Conservation (phyloP, 2,797 vertebrate genomes). For the Pipistrellus pygmaeus region DNA sequence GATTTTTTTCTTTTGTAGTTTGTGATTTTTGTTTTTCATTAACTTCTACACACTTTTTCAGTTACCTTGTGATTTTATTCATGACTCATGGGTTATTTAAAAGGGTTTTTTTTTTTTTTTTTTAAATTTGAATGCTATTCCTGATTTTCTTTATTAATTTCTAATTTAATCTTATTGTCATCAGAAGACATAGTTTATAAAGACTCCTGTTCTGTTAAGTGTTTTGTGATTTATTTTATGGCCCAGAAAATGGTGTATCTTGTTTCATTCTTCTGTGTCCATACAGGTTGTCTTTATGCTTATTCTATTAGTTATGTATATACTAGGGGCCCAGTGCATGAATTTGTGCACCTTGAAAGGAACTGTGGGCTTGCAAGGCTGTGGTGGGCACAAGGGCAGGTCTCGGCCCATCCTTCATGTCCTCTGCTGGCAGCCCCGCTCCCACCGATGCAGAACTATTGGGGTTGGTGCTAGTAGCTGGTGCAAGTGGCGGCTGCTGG, state of each 20-base stretch:
- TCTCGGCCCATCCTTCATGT: no score
- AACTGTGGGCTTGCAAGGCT: no score
- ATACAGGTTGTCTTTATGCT: background rate
- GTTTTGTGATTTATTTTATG: background rate
- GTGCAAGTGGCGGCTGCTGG: no score
- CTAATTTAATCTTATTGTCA: background rate
- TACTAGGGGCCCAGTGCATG: no score
- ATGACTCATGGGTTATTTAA: background rate
- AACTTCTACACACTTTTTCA: background rate
- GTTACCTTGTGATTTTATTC: background rate
- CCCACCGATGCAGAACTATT: rapidly evolving
- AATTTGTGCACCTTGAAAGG: no score
- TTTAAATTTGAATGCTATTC: conserved; percentile 4
- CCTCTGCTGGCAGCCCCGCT: no score
- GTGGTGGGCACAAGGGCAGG: no score
- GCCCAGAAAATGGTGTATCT: background rate
- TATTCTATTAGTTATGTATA: background rate
- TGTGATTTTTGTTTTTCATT: background rate
- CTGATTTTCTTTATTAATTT: conserved; percentile 11
- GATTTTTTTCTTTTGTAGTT: conserved; percentile 9
- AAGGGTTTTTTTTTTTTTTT: background rate
- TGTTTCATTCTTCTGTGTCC: background rate
- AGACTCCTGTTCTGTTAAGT: background rate
- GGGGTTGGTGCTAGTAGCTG: no score
- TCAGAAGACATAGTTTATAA: background rate